A percentile compares a stretch with the other conserved stretches of the same genome.
Conservation (phyloP, 2,797 vertebrate species). For the Steatocranus sp. region DNA sequence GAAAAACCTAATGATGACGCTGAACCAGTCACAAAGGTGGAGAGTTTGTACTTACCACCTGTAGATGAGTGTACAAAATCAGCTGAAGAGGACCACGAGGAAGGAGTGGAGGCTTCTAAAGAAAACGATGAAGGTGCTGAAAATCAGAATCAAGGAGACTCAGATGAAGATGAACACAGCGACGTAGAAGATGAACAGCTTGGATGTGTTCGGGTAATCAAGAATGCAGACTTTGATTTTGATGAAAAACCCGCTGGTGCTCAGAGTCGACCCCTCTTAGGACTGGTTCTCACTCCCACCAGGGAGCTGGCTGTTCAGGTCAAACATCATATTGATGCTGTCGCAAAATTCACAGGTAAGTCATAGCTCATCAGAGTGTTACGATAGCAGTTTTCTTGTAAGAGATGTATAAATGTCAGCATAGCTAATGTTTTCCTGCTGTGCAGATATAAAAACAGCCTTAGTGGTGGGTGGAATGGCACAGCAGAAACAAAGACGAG, state of each 20-base stretch:
- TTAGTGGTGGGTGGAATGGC: slow-evolving; percentile 95
- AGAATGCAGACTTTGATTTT: slow-evolving; percentile 57
- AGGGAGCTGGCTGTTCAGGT: slow-evolving; percentile 96
- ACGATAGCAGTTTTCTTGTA: accelerated
- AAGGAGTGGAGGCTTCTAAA: not conserved
- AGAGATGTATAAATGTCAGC: not conserved
- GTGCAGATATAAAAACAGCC: slow-evolving; percentile 87
- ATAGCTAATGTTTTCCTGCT: not conserved
- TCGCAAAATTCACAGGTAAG: slow-evolving; percentile 87
- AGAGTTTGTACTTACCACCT: slow-evolving; percentile 61
- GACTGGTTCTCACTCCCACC: slow-evolving; percentile 91
- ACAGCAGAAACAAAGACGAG: slow-evolving; percentile 86
- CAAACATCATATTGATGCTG: slow-evolving; percentile 94
- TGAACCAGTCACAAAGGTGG: not conserved
- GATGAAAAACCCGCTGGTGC: not conserved
- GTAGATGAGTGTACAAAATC: not conserved
- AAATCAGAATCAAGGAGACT: slow-evolving; percentile 16
- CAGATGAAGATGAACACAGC: slow-evolving; percentile 35
- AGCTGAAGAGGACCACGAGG: slow-evolving; percentile 23
- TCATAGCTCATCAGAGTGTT: not conserved
- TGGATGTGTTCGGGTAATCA: slow-evolving; percentile 62
- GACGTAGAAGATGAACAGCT: slow-evolving; percentile 21
- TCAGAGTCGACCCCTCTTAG: slow-evolving; percentile 80
- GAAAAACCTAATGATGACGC: slow-evolving; percentile 1
- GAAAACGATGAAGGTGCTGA: slow-evolving; percentile 10